Evolutionary conservation across 2,888 invertebrate genomes (phyloP).

Genomic region (Pammene aurita): DNA sequence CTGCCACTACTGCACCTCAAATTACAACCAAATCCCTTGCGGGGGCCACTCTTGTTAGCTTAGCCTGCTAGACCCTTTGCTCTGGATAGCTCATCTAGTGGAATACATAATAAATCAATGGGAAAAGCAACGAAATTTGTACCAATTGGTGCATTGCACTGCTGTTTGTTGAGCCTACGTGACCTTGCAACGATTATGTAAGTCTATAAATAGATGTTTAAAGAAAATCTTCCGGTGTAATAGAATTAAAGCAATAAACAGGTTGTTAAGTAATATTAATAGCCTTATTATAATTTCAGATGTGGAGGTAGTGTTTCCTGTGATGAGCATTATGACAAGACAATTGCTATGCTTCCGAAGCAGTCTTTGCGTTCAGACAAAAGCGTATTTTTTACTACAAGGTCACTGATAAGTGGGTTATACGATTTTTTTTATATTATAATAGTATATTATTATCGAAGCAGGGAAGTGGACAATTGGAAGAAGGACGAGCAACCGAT

Average conservation of each 20-base stretch:
- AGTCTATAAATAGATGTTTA: constrained; percentile 18
- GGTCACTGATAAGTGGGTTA: background rate
- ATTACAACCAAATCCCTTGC: no score
- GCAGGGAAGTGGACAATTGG: background rate
- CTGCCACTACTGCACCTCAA: no score
- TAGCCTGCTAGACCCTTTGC: no score
- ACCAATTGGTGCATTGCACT: constrained; percentile 1
- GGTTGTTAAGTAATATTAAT: constrained; percentile 28
- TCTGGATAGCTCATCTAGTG: no score
- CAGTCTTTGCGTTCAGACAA: background rate
- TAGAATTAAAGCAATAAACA: constrained; percentile 27
- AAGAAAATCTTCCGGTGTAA: constrained; percentile 29
- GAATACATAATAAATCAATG: no score
- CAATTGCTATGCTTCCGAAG: constrained; percentile 5
- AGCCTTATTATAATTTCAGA: constrained; percentile 29
- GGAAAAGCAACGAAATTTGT: background rate
- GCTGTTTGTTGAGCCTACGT: constrained; percentile 11
- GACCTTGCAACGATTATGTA: constrained; percentile 40
- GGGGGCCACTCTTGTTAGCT: no score
- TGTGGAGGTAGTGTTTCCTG: constrained; percentile 21
- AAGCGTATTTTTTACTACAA: constrained; percentile 7
- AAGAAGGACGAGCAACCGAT: no score
- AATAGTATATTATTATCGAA: background rate
- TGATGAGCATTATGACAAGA: constrained; percentile 10
- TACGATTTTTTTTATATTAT: background rate